Evolutionary conservation across 2,113 vertebrate species (phyloP), one percentile per base, ranked within the genome.

Genomic region (Leptobrachium ailaonicum): DNA sequence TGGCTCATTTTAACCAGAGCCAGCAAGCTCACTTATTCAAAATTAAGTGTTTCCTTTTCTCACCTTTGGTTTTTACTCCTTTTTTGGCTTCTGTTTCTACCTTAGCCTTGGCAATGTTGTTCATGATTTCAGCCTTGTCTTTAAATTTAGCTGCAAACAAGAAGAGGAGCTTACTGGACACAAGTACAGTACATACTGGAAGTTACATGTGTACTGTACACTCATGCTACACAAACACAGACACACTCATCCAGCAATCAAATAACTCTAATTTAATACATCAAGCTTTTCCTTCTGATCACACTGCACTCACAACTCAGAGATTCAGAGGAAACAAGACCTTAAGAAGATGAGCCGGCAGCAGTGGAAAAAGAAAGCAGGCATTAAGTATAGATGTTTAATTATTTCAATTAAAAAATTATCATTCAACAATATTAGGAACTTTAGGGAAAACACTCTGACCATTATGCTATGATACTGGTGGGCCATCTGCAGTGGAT

Each of bases 141-240:
- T 92, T 95, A 87, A 95, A 93, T 88, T 94, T 95, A 10, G 89
- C 96, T 96, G 89, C 63, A 88, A 90, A 88, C 83, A 85, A 91
- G 88, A 85, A 85, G 87, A 86, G 58, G 42, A 66, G 66, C 70
- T 73, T 78, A 82, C 81, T 73, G 79, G 43, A 42, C 75, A 82
- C 71, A 66, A 45, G 62, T 71, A 71, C 77, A 20, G 32, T 54
- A 71, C 77, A 54, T 50, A 67, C 63, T 45, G 11, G 12, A 10
- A 73, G 4, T 14, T 45, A 12, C 54, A 68, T 50, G 43, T 44
- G 44, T 20, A 54, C 75, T 67, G 14, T n/a, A 11, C 43, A 54
- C 60, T 63, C 32, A 14, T 71, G 63, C 13, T 71, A 32, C 41
- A 6, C 73, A 50, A 14, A 56, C 4, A 40, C 20, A 6, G 45